phyloP scores from a whole-genome alignment of 2,113 vertebrate species.

The Tympanuchus pallidicinctus region DNA sequence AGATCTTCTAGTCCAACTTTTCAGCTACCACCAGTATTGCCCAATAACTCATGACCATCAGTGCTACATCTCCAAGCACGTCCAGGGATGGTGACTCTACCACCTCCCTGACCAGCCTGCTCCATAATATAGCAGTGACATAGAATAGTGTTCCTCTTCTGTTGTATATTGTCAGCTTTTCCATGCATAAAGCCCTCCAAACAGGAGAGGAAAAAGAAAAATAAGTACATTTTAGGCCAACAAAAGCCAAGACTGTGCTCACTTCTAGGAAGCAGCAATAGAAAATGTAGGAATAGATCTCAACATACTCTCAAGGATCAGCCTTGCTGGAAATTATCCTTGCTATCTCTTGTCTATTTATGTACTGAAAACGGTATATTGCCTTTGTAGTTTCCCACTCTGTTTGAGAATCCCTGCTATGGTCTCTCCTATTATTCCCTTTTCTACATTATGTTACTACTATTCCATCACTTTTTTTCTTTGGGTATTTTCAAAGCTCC shows the following conservation, averaged over 20 bases:
- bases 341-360: background rate
- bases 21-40: no score
- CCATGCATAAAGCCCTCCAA: background rate
- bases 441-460: background rate
- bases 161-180: background rate
- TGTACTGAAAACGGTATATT: background rate
- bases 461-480: background rate
- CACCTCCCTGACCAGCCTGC: no score
- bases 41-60: no score
- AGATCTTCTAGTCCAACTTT: no score
- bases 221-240: background rate
- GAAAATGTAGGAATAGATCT: background rate
- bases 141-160: background rate
- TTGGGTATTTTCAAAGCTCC: background rate
- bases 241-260: rapidly evolving
- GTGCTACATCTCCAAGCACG: no score
- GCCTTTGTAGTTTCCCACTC: background rate
- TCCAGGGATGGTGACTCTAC: no score
- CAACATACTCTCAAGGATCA: background rate
- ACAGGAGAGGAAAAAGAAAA: background rate
- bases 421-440: background rate
- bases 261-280: background rate
- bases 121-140: no score
- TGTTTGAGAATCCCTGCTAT: background rate
- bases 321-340: background rate